Evolutionary conservation across 2,888 invertebrate genomes (phyloP), one percentile per base, ranked within the genome.

Genomic region (Germaria angustata): DNA sequence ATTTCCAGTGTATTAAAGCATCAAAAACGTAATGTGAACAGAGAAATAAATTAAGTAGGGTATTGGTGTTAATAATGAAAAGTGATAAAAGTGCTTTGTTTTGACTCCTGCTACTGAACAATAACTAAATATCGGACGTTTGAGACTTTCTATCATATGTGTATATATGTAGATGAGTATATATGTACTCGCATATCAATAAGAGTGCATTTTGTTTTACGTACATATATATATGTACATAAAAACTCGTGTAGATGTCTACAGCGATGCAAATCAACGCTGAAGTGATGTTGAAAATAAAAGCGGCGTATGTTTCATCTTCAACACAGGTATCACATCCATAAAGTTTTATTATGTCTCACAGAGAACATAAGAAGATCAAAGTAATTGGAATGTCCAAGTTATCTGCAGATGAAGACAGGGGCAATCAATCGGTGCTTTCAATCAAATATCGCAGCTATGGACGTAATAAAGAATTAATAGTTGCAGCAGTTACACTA

Each of bases 281-380:
- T 55, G 51, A 15, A 68, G 17, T 36, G 32, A 66, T 57, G 61
- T 51, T 44, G 36, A 75, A 75, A 53, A 51, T 44, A 13, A 49
- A 61, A 39, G 81, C 82, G 82, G 82, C 69, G 65, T 59, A 39
- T 53, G 49, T 78, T 81, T 79, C 49, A 82, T 82, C 69, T 82
- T 44, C 22, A 39, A 32, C 57, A 17, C 66, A 79, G 75, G 53
- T 79, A 82, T 71, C 69, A 76, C 66, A 65, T 15, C n/a, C 51
- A 82, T 82, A 82, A 82, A 82, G 46, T 53, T 82, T 79, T 82
- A 79, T 82, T 55, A 57, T 59, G 39, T 65, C 65, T 71, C 49
- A 57, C 34, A 41, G 49, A 65, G 34, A 73, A 49, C 61, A 13
- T 32, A 36, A 44, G 49, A 68, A 65, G 57, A 69, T 73, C 73